phyloP scores from a whole-genome alignment of 2,113 vertebrate species.

The Antidorcas marsupialis region DNA sequence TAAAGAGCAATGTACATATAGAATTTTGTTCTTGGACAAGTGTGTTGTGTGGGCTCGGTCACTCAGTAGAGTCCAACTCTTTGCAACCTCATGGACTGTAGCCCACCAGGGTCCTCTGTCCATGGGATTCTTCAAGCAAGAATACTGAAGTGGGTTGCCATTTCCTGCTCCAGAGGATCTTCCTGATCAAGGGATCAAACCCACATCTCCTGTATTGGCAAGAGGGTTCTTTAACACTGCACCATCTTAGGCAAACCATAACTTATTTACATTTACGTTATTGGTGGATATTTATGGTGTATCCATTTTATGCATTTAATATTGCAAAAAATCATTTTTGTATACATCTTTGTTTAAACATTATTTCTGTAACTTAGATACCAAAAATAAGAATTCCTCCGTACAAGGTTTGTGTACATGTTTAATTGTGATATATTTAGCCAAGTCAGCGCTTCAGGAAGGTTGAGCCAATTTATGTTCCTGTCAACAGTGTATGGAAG shows the following conservation, averaged over 20 bases:
- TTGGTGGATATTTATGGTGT: background rate
- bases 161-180: background rate
- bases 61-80: background rate
- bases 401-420: background rate
- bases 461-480: too few relatives aligned
- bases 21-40: background rate
- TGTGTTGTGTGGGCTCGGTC: background rate
- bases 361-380: background rate
- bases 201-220: background rate
- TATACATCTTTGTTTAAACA: background rate
- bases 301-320: background rate
- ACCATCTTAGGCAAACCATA: background rate
- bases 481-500: accelerated
- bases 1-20: background rate
- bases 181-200: background rate
- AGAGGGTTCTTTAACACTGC: background rate
- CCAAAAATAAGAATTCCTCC: background rate
- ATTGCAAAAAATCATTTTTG: background rate
- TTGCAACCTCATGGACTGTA: background rate
- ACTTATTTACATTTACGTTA: background rate
- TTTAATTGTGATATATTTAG: background rate
- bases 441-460: background rate
- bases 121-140: background rate
- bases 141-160: background rate
- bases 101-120: background rate